Evolutionary conservation across 2,797 vertebrate species (phyloP), one percentile per base, ranked within the genome.

Genomic region (Myotis planiceps): DNA sequence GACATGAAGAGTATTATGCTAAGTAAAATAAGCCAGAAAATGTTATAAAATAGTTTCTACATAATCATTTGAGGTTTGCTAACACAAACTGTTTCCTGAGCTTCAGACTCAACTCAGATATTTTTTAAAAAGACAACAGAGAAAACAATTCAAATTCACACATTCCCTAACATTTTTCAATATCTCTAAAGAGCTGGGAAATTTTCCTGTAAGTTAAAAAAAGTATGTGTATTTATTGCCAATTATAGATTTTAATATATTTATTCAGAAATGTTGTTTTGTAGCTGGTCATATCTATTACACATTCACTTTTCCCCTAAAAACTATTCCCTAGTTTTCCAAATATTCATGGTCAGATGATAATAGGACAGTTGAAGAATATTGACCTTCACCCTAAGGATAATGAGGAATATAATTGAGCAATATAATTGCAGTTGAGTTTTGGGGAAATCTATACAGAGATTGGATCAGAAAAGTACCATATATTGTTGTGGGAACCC

Each of bases 391-490:
- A 34, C 37, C 4, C 2, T 72, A 16, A 84, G 29, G 27, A 47
- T 16, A 69, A 81, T 16, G 32, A 88, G 71, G 84, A 78, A 7
- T 6, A 45, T 65, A 34, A 53, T 2, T 15, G 4, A 47, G 18
- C 42, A 23, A 66, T 7, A 27, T n/a, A 19, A 63, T 6, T 27
- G 8, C 15, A 65, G 16, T 75, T 37, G 68, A 25, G 0, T 9
- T 87, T 45, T 12, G 49, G 51, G 6, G 60, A 29, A 34, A 90
- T 23, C 4, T 65, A 1, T 14, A 13, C 3, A 14, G 21, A 81
- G 18, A 32, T 0, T 15, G 4, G 0, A 2, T 51, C 32, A 14
- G 45, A 58, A 37, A 6, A 3, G 6, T 5, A 27, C 2, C 2
- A 7, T 23, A 27, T 5, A 34, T 2, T 32, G 18, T 39, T 8